A percentile compares a stretch with the other conserved stretches of the same genome.
phyloP scores from a whole-genome alignment of 2,888 invertebrate genomes.

The Desoria tigrina region DNA sequence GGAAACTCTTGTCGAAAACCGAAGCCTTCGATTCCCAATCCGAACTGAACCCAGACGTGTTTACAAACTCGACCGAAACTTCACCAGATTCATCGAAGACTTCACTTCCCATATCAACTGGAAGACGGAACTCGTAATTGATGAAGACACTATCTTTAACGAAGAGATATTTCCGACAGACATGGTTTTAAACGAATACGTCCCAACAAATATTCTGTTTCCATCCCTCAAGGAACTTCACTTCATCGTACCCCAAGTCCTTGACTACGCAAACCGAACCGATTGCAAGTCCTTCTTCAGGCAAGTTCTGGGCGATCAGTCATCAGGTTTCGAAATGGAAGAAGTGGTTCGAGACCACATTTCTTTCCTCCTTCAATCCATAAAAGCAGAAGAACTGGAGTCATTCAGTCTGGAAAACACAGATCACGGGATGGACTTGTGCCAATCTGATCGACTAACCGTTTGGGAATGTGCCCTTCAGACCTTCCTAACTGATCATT shows the following conservation, averaged over 20 bases:
- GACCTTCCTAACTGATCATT: slow-evolving; percentile 20
- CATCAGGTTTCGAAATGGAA: slow-evolving; percentile 1
- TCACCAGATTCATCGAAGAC: slow-evolving; percentile 8
- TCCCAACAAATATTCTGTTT: slow-evolving; percentile 12
- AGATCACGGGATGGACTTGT: background rate
- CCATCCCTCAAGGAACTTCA: background rate
- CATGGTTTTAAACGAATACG: slow-evolving; percentile 13
- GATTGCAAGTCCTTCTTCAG: background rate
- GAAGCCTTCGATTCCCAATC: background rate
- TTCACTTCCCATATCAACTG: slow-evolving; percentile 18
- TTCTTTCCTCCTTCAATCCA: slow-evolving; percentile 13
- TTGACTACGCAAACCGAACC: background rate
- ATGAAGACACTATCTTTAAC: slow-evolving; percentile 16
- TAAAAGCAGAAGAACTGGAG: slow-evolving; percentile 4
- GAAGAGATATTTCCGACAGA: slow-evolving; percentile 17
- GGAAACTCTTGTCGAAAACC: background rate
- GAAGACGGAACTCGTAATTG: slow-evolving; percentile 11
- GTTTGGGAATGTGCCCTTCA: slow-evolving; percentile 12
- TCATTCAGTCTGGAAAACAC: slow-evolving; percentile 7
- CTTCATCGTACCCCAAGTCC: background rate
- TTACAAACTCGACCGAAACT: slow-evolving; percentile 17
- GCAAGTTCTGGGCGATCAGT: background rate
- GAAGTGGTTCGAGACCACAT: slow-evolving; percentile 13
- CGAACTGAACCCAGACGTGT: background rate
- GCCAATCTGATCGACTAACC: slow-evolving; percentile 1